Evolutionary conservation across 2,113 vertebrate genomes (phyloP).

Genomic region (Megalops atlanticus): DNA sequence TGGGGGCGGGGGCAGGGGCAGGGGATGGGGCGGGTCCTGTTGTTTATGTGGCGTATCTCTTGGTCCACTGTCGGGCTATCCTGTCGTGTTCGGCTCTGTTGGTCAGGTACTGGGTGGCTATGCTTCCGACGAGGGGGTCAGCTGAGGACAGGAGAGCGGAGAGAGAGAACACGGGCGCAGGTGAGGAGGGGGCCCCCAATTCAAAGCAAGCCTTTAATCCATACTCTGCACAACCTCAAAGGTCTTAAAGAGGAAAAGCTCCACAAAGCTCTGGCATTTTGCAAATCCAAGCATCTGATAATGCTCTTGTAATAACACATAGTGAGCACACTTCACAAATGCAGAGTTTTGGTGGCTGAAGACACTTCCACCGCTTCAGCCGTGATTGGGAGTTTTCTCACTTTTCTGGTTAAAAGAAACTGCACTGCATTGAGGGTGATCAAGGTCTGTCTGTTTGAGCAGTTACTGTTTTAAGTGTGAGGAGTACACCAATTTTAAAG

Average conservation of each 20-base stretch:
- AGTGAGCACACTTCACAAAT: too few relatives aligned
- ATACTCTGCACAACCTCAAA: too few relatives aligned
- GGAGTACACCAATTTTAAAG: neutral
- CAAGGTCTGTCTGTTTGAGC: neutral
- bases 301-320: too few relatives aligned
- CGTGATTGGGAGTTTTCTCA: too few relatives aligned
- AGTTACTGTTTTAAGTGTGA: neutral
- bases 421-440: too few relatives aligned
- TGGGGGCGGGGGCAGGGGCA: neutral
- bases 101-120: conserved; percentile 95
- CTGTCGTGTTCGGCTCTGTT: conserved; percentile 96
- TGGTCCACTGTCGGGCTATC: conserved; percentile 96
- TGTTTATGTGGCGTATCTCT: conserved; percentile 91
- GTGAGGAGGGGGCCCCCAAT: neutral
- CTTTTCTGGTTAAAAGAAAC: too few relatives aligned
- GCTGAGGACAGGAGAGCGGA: conserved; percentile 63
- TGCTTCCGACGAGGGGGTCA: conserved; percentile 91
- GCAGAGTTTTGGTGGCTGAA: too few relatives aligned
- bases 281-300: too few relatives aligned
- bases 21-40: conserved; percentile 44
- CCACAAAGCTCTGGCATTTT: too few relatives aligned
- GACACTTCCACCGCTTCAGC: too few relatives aligned
- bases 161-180: neutral
- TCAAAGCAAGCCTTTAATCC: too few relatives aligned
- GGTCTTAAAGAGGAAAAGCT: too few relatives aligned